These are phyloP conservation scores for Acanthurus lineatus DNA, from an alignment of 2,797 vertebrate genomes.

Conservation along the genomic window DNA sequence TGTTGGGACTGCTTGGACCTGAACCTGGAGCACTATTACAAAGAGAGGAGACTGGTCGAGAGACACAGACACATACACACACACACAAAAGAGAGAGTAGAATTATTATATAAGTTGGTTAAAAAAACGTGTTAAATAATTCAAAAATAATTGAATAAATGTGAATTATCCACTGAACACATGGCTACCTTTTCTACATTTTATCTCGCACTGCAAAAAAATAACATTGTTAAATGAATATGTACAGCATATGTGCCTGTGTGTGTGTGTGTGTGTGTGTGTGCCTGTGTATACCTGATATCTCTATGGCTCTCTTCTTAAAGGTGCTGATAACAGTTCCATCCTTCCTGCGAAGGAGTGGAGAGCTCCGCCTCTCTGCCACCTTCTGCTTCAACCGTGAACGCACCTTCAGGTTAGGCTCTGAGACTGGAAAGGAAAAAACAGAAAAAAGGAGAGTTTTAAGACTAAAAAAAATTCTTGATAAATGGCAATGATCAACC, in stretches of 20 bases:
- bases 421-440: conserved; percentile 81
- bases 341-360: conserved; percentile 88
- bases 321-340: conserved; percentile 92
- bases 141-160: not conserved
- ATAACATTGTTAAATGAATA: too few relatives aligned
- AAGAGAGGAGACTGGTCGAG: conserved; percentile 86
- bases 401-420: conserved; percentile 91
- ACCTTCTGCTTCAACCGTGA: conserved; percentile 96
- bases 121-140: not conserved
- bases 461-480: not conserved
- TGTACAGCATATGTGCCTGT: not conserved
- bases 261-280: conserved; percentile 30
- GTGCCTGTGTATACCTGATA: conserved; percentile 71
- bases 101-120: not conserved
- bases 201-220: not conserved
- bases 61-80: conserved; percentile 23
- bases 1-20: conserved; percentile 94
- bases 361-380: conserved; percentile 92
- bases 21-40: conserved; percentile 93
- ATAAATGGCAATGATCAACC: not conserved
- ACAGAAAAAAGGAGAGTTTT: not conserved
- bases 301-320: conserved; percentile 88
- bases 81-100: not conserved
- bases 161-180: not conserved
- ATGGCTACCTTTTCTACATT: not conserved